Conservation (phyloP, 2,113 vertebrate species). For the Prunella himalayana region DNA sequence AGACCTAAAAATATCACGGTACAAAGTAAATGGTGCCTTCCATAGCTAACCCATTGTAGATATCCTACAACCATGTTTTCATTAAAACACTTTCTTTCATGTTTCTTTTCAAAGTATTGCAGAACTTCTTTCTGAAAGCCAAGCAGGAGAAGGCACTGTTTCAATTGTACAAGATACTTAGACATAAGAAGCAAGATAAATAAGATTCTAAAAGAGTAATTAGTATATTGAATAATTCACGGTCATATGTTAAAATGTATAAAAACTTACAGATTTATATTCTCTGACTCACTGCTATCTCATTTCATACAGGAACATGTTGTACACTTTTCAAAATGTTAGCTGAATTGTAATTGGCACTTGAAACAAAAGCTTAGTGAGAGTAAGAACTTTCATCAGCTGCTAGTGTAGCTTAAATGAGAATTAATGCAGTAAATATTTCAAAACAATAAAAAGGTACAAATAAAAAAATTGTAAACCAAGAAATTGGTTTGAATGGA, state of each 20-base stretch:
- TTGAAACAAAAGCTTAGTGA: background rate
- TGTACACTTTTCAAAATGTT: background rate
- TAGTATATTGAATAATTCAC: background rate
- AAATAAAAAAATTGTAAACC: background rate
- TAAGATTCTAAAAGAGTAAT: background rate
- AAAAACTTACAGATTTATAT: background rate
- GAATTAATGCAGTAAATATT: background rate
- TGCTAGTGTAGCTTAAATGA: background rate
- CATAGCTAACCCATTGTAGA: background rate
- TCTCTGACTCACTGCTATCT: background rate
- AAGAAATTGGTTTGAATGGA: background rate
- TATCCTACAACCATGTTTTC: background rate
- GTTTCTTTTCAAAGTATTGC: background rate
- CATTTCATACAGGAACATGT: background rate
- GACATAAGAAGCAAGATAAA: background rate
- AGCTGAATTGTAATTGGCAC: background rate
- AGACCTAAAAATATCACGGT: background rate
- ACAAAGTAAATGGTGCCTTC: background rate
- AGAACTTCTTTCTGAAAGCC: background rate
- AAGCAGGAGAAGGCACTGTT: background rate
- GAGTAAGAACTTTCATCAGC: background rate
- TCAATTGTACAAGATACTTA: background rate
- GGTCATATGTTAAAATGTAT: background rate
- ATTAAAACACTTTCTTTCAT: constrained; percentile 1
- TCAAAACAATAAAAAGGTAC: background rate